Evolutionary conservation across 2,113 vertebrate genomes (phyloP).

Genomic region (Xenus cinereus): DNA sequence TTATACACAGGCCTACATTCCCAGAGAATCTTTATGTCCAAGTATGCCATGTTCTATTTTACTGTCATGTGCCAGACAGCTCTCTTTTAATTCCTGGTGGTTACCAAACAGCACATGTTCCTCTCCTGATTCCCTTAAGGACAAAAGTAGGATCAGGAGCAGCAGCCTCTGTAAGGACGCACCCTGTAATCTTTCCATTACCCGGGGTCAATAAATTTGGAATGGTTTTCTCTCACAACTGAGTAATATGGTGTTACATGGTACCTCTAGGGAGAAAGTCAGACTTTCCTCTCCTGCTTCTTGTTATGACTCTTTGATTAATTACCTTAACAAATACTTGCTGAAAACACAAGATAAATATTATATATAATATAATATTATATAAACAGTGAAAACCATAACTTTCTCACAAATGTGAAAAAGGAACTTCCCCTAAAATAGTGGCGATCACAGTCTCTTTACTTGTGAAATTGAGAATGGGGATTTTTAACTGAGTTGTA

Average conservation of each 20-base stretch:
- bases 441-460: background rate
- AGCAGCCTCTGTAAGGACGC: fast-evolving
- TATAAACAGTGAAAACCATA: background rate
- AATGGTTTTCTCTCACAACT: background rate
- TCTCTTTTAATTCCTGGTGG: background rate
- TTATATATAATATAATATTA: background rate
- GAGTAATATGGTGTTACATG: background rate
- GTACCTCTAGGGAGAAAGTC: background rate
- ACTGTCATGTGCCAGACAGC: background rate
- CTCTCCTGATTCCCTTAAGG: background rate
- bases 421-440: background rate
- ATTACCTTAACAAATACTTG: background rate
- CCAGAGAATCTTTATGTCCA: background rate
- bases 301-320: background rate
- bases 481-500: background rate
- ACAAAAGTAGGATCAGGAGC: fast-evolving
- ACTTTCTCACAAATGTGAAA: background rate
- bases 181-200: background rate
- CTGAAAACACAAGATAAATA: background rate
- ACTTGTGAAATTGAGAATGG: background rate
- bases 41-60: background rate
- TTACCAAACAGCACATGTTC: background rate
- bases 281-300: background rate
- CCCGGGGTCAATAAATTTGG: background rate
- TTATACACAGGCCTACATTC: background rate